These are phyloP conservation scores for Cyphomyrmex costatus DNA, from an alignment of 1,140 invertebrate genomes.

Conservation along the genomic window DNA sequence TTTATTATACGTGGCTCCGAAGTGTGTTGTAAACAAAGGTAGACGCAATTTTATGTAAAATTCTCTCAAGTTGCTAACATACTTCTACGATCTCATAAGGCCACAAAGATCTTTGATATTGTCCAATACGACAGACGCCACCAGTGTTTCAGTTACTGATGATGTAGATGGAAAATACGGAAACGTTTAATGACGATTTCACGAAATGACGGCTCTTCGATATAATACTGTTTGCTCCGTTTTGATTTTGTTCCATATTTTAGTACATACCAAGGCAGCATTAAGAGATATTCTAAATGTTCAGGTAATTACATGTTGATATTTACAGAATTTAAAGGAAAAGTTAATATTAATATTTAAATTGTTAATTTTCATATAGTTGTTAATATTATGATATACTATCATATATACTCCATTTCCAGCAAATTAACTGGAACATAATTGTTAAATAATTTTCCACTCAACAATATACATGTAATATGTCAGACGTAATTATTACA, in stretches of 20 bases:
- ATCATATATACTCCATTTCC: too few species aligned
- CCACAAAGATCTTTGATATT: neutral
- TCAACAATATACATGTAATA: too few species aligned
- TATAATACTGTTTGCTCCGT: constrained; percentile 66
- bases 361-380: neutral
- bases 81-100: neutral
- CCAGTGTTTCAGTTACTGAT: constrained; percentile 3
- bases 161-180: constrained; percentile 4
- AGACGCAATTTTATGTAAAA: constrained; percentile 6
- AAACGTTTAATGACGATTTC: constrained; percentile 52
- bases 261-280: constrained; percentile 23
- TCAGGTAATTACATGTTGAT: constrained; percentile 65
- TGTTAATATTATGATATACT: too few species aligned
- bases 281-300: constrained; percentile 48
- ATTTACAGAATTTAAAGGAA: constrained; percentile 47
- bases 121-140: neutral
- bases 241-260: constrained; percentile 67
- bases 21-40: constrained; percentile 2
- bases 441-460: too few species aligned
- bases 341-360: neutral
- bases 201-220: constrained; percentile 67
- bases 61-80: neutral
- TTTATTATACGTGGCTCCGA: constrained; percentile 21
- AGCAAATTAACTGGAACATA: too few species aligned
- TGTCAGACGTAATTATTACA: too few species aligned